These are phyloP conservation scores for Speoplatyrhinus poulsoni DNA, from an alignment of 2,113 vertebrate genomes.

Conservation along the genomic window DNA sequence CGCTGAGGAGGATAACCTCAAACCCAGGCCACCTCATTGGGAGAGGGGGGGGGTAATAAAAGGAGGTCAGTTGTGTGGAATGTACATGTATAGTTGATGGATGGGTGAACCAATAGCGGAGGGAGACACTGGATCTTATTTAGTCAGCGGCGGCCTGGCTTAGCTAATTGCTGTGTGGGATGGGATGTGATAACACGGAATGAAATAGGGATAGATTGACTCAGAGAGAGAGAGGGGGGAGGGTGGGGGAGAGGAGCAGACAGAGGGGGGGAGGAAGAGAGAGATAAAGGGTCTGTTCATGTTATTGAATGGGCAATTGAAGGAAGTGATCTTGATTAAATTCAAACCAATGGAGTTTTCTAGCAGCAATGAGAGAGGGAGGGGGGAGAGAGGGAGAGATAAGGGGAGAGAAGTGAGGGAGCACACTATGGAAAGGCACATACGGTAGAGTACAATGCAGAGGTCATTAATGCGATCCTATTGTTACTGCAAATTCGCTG, in stretches of 20 bases:
- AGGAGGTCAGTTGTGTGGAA: slow-evolving; percentile 57
- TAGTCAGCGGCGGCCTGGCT: slow-evolving; percentile 35
- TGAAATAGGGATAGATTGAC: slow-evolving; percentile 15
- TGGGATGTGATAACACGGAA: slow-evolving; percentile 39
- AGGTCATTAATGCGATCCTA: slow-evolving; percentile 45
- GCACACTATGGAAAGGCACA: neutral
- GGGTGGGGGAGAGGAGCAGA: neutral
- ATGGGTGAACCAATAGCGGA: slow-evolving; percentile 46
- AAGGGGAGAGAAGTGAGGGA: neutral
- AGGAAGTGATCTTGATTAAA: neutral
- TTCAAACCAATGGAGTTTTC: neutral
- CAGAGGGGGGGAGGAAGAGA: neutral
- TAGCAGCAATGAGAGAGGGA: neutral
- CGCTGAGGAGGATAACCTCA: slow-evolving; percentile 50
- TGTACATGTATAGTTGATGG: slow-evolving; percentile 41
- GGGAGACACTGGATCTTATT: slow-evolving; percentile 53
- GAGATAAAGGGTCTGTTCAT: neutral
- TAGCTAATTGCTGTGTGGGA: slow-evolving; percentile 61
- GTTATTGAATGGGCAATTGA: neutral
- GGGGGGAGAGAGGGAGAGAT: neutral
- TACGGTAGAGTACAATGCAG: slow-evolving; percentile 27
- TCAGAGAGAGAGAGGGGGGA: neutral
- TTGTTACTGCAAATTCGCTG: slow-evolving; percentile 52
- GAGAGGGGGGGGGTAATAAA: slow-evolving; percentile 35
- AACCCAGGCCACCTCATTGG: slow-evolving; percentile 28